Evolutionary conservation across 2,113 vertebrate species (phyloP).

Genomic region (Noturus placidus): DNA sequence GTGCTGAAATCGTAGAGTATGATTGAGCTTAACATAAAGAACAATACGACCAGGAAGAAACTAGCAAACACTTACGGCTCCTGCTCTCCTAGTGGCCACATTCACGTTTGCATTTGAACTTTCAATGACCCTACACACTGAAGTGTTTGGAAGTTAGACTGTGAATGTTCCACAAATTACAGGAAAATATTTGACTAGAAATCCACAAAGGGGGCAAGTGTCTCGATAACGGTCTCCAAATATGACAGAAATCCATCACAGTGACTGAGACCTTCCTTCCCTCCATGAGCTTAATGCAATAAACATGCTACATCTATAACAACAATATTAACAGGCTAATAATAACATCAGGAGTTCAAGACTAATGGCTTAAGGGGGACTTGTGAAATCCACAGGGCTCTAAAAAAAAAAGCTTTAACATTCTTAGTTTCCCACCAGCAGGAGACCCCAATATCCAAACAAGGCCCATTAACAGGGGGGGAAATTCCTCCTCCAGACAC

Average conservation of each 20-base stretch:
- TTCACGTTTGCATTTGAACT: neutral
- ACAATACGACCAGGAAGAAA: neutral
- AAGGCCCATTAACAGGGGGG: constrained; percentile 41
- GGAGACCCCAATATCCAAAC: constrained; percentile 54
- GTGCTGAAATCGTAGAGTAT: too few relatives aligned
- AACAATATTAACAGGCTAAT: constrained; percentile 32
- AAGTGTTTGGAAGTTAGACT: constrained; percentile 4
- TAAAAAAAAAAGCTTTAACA: constrained; percentile 37
- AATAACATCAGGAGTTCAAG: constrained; percentile 24
- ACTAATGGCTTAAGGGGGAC: constrained; percentile 25
- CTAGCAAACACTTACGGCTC: neutral
- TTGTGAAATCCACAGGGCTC: constrained; percentile 38
- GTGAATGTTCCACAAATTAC: constrained; percentile 7
- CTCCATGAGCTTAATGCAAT: neutral
- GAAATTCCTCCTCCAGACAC: constrained; percentile 45
- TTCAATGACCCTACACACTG: neutral
- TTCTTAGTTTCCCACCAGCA: constrained; percentile 56
- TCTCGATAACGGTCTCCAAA: neutral
- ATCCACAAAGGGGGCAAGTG: neutral
- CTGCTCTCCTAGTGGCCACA: neutral
- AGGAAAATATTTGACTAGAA: neutral
- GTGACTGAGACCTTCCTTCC: neutral
- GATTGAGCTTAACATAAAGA: too few relatives aligned
- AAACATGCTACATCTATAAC: constrained; percentile 20
- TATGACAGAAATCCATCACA: constrained; percentile 1